phyloP scores from a whole-genome alignment of 2,797 vertebrate genomes.

The Oreonectes daqikongensis region DNA sequence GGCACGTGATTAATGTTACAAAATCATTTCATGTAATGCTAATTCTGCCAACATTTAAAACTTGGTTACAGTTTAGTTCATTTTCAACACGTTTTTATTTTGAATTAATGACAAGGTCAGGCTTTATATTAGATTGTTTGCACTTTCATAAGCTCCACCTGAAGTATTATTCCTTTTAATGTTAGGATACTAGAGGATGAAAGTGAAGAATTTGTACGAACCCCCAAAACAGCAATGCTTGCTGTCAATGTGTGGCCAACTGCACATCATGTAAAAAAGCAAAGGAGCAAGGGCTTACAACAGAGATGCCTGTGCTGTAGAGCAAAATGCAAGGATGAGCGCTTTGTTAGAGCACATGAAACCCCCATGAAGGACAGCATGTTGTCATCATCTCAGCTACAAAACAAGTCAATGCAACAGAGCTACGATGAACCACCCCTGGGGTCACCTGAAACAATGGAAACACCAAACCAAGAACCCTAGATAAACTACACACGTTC shows the following conservation, averaged over 20 bases:
- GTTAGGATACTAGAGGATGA: conserved; percentile 51
- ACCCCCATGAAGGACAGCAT: background rate
- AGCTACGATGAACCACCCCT: background rate
- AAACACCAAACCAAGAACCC: background rate
- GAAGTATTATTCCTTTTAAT: background rate
- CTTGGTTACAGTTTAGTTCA: no score
- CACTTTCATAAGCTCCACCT: background rate
- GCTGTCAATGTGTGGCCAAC: conserved; percentile 51
- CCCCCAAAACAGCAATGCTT: background rate
- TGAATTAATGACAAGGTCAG: no score
- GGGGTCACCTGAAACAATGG: background rate
- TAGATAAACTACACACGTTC: background rate
- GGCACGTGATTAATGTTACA: background rate
- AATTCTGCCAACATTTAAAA: no score
- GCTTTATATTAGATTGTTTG: no score
- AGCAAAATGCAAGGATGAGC: background rate
- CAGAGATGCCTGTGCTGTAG: conserved; percentile 15
- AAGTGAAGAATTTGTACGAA: conserved; percentile 11
- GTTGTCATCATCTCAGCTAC: background rate
- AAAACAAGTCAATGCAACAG: background rate
- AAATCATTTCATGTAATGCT: background rate
- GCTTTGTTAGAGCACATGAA: background rate
- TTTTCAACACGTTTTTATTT: no score
- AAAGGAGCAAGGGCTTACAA: conserved; percentile 1
- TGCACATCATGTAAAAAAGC: conserved; percentile 21